Base-by-base conservation (phyloP, 2,113 vertebrate genomes). In the Cebidichthys violaceus region DNA sequence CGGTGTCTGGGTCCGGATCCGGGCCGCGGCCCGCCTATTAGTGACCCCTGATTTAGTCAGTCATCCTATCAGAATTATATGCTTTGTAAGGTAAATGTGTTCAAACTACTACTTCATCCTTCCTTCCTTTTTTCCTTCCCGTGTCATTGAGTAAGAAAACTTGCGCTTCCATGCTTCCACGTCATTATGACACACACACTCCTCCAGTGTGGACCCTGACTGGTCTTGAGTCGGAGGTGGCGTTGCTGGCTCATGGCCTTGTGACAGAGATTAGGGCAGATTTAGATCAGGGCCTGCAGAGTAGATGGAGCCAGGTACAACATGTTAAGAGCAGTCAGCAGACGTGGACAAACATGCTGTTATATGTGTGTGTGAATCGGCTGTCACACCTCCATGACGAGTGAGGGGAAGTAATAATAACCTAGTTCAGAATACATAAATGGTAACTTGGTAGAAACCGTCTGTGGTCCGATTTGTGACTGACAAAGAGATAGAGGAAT, bases 261-360 rank as follows among this genome's bases (percentile, higher is more conserved):
- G 90, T 92, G 91, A 91, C 74, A 70, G 55, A 92, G 92, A 92
- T 94, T 93, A 95, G 72, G 31, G 75, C 84, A 91, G 90, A 92
- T 91, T 93, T 92, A 80, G 89, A 79, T 87, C 86, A 78, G 22
- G 24, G 71, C 43, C 75, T 57, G n/a, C 68, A 75, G 76, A 79
- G 83, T 83, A 15, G 65, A 85, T 15, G 83, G 77, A 86, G 85
- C 55, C 75, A 82, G 89, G 89, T 89, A 78, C 82, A 47, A 83
- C 54, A 39, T 0, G 60, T 82, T 79, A 84, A 86, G 82, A 88
- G 74, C 85, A 79, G 72, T 89, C 89, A 87, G 81, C 83, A 37
- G 47, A 70, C 68, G 9, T 35, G 68, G 70, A 82, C 62, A 67
- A 79, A 79, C 70, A 24, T 43, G n/a, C 81, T 22, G 18, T 59